Percentiles rank a stretch among this genome's conserved stretches.
Conservation (phyloP, 2,113 vertebrate species). For the human region GRCh38 chr9:135975001-135975500, state of each 20-base stretch:
- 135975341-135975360: background rate
- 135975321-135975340: no score
- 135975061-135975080: background rate
- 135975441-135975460: no score
- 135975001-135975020: no score
- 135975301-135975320: no score
- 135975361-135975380: background rate
- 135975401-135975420: background rate
- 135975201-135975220: background rate
- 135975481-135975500: no score
- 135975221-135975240: background rate
- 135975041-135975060: background rate
- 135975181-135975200: background rate
- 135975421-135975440: no score
- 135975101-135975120: background rate
- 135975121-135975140: background rate
- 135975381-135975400: background rate
- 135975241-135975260: background rate
- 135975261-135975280: background rate
- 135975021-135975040: no score
- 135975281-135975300: background rate
- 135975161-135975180: background rate
- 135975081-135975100: no score
- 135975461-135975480: accelerated
- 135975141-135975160: background rate